Base-by-base conservation (phyloP, 1,140 invertebrate genomes). In the Sesamia nonagrioides region DNA sequence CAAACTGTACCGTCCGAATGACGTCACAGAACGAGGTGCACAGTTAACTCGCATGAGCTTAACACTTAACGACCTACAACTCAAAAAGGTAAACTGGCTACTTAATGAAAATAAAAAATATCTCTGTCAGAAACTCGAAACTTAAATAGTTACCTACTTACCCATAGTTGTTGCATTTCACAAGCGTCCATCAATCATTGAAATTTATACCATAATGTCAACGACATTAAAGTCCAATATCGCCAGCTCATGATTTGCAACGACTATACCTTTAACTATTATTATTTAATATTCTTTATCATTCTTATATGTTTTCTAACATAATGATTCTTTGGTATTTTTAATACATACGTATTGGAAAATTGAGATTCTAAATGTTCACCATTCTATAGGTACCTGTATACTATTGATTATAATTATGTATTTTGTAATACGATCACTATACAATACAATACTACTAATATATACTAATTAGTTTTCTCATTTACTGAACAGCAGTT, bases 321-420 rank as follows among this genome's bases (percentile, higher is more conserved):
- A n/a, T n/a, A n/a, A n/a, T n/a, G n/a, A n/a, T 45, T 48, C 15
- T 48, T 48, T 6, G 13, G 11, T 48, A 15, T 48, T 37, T 48
- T 13, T 13, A 48, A 48, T 58, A 18, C 56, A 33, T 33, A 33
- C 13, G 0, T 58, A 33, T 58, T 33, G 33, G 56, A 13, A 58
- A 13, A 13, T 48, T 27, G 40, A 48, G 66, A 48, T 48, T 69
- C 21, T 6, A 69, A 50, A 27, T 7, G 21, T 69, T 27, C 8
- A 18, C 42, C 50, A 27, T 27, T 69, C 42, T 69, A 48, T 13
- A 48, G 1, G 18, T 13, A 69, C 3, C 40, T 69, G 40, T 50
- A 48, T 0, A 69, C 66, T 50, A 68, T 50, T 50, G 66, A 69
- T 50, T 50, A 69, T n/a, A 69, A n/a, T n/a, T n/a, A n/a, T n/a